Base-by-base conservation (phyloP, 2,888 invertebrate genomes). In the Oeneis ivallda region DNA sequence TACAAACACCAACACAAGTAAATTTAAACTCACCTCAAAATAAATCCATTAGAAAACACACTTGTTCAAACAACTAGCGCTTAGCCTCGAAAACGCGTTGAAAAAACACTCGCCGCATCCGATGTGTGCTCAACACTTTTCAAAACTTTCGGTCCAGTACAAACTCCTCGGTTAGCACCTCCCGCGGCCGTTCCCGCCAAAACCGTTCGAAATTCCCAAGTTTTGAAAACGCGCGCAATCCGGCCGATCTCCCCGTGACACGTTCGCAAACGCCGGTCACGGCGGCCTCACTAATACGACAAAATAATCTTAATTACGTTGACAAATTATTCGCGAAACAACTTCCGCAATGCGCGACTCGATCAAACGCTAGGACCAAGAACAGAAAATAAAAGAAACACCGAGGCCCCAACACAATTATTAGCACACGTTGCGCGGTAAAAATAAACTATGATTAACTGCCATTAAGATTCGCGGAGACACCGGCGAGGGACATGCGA, bases 21-120 rank as follows among this genome's bases (percentile, higher is more conserved):
- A 91, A 90, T 90, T 92, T 91, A 88, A 91, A 91, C 91, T 92
- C 91, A 92, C 92, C 92, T 92, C 89, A 92, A 91, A 92, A 92
- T 91, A 92, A 91, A 91, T 91, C 92, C 92, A 92, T 92, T 92
- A 92, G 92, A 92, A 92, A 91, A 92, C 91, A 92, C 92, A 92
- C 90, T 92, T 91, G 92, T 92, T 91, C 90, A 92, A 92, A 92
- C 91, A 92, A 87, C 89, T 89, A 91, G 86, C 91, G 91, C 89
- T 90, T 89, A 91, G 90, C 91, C 91, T 91, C 91, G 91, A 90
- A 92, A 90, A 89, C 89, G 87, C 89, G 89, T 89, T 89, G 89
- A 91, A 92, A 92, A 91, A 92, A 91, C 89, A 90, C 88, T 87
- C 82, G 86, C 82, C 81, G 80, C 85, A 86, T 85, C 85, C 82